These are phyloP conservation scores for Lamprologus lemairii DNA, from an alignment of 2,113 vertebrate genomes.

Conservation along the genomic window DNA sequence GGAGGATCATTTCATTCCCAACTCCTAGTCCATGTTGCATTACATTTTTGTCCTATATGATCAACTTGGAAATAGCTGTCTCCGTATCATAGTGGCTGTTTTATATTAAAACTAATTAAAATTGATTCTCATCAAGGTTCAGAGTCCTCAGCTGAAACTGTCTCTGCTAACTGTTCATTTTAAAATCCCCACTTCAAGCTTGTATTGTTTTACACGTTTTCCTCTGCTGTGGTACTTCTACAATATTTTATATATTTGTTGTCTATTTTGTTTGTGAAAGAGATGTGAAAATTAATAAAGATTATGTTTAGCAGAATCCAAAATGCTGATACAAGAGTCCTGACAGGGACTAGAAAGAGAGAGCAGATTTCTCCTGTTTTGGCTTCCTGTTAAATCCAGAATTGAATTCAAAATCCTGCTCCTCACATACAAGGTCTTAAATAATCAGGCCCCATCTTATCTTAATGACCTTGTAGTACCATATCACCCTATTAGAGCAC, in stretches of 20 bases:
- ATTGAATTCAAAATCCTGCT: no score
- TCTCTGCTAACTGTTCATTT: background rate
- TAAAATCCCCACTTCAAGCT: background rate
- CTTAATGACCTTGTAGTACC: no score
- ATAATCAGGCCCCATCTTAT: no score
- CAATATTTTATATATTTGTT: background rate
- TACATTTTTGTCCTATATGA: rapidly evolving
- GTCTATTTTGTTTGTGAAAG: background rate
- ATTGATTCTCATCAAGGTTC: background rate
- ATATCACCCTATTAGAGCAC: no score
- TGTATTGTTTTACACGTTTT: background rate
- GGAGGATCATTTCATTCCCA: rapidly evolving
- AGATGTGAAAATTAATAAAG: rapidly evolving
- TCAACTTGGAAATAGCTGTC: rapidly evolving
- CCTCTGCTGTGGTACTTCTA: rapidly evolving
- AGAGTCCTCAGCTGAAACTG: background rate
- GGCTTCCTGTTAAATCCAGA: no score
- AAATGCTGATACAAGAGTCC: no score
- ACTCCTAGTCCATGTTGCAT: background rate
- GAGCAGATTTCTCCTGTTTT: no score
- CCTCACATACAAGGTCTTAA: no score
- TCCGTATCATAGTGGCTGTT: rapidly evolving
- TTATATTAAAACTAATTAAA: background rate
- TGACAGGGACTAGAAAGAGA: no score
- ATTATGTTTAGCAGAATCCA: no score